These are phyloP conservation scores for Alces alces DNA, from an alignment of 2,113 vertebrate species.

Conservation along the genomic window DNA sequence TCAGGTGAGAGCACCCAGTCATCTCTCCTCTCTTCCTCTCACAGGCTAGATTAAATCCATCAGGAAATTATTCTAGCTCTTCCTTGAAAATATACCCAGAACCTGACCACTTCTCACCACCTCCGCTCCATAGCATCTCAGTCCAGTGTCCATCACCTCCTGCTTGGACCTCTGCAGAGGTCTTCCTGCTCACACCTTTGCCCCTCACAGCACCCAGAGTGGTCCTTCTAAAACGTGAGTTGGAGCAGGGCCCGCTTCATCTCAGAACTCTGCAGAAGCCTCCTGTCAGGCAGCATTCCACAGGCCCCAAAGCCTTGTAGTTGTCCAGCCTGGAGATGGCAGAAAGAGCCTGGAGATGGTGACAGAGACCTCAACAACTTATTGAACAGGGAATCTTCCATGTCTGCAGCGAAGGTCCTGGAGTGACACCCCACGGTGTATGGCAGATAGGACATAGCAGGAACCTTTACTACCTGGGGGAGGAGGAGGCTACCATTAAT, in stretches of 20 bases:
- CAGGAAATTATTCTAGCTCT: neutral
- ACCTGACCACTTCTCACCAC: neutral
- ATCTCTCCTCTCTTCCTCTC: neutral
- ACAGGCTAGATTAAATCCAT: neutral
- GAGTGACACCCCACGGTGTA: neutral
- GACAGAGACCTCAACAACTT: neutral
- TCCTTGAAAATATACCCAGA: neutral
- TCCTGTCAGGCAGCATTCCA: neutral
- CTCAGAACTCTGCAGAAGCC: neutral
- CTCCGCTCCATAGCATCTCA: accelerated
- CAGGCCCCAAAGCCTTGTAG: neutral
- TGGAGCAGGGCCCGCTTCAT: neutral
- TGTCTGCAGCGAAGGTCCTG: neutral
- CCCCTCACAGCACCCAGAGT: neutral
- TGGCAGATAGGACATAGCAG: neutral
- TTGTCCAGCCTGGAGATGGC: neutral
- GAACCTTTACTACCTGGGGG: neutral
- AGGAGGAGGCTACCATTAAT: neutral
- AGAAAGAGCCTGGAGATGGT: neutral
- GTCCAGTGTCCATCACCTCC: neutral
- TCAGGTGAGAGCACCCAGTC: neutral
- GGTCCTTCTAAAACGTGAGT: neutral
- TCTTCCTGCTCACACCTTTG: neutral
- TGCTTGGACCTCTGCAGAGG: neutral
- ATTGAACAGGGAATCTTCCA: neutral